These are phyloP conservation scores for Bufo gargarizans DNA, from an alignment of 2,113 vertebrate genomes.

Conservation along the genomic window DNA sequence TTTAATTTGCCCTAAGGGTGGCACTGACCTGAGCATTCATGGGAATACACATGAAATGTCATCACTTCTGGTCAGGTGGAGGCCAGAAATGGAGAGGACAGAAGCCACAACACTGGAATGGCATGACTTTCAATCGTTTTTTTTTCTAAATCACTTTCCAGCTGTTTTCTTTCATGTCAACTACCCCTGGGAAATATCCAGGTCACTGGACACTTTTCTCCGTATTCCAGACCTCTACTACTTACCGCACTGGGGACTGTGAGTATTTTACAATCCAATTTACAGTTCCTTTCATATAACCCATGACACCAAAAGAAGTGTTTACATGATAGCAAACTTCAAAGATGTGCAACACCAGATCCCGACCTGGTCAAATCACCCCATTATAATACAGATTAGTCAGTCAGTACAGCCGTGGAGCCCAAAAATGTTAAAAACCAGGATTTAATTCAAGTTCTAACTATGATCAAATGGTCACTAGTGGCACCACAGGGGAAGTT, in stretches of 20 bases:
- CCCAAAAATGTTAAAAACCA: neutral
- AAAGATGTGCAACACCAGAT: conserved; percentile 8
- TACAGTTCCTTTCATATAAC: neutral
- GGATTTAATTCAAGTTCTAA: neutral
- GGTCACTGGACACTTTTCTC: no score
- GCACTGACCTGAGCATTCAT: no score
- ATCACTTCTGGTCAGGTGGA: no score
- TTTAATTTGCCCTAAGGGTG: no score
- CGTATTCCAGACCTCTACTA: neutral
- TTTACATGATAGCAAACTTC: neutral
- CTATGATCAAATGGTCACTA: neutral
- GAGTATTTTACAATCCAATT: neutral
- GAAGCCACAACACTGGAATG: no score
- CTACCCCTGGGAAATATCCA: no score
- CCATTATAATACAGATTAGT: neutral
- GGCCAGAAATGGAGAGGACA: no score
- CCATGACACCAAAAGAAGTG: neutral
- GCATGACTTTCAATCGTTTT: no score
- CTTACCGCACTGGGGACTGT: neutral
- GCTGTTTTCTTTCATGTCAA: no score
- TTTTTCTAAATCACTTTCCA: no score
- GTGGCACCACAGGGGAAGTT: no score
- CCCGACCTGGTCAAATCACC: conserved; percentile 1
- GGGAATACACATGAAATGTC: no score
- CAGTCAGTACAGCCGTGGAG: neutral